Evolutionary conservation across 1,140 invertebrate genomes (phyloP).

Genomic region (Leptinotarsa defecta): DNA sequence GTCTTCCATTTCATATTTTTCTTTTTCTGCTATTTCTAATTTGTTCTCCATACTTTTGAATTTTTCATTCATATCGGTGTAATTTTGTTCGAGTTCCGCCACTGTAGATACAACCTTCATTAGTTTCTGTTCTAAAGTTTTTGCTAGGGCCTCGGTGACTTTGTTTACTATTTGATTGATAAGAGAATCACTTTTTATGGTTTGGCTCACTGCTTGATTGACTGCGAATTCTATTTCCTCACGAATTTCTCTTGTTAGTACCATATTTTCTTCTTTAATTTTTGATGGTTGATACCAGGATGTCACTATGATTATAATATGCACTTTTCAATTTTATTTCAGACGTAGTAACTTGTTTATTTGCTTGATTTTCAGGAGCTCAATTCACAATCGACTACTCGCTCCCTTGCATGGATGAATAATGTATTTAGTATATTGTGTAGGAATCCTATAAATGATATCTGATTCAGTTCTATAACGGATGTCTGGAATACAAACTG

Average conservation of each 20-base stretch:
- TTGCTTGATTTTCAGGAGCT: conserved; percentile 2
- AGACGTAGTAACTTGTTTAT: background rate
- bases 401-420: background rate
- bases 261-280: conserved; percentile 10
- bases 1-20: conserved; percentile 16
- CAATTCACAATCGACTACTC: conserved; percentile 9
- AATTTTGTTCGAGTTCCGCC: conserved; percentile 14
- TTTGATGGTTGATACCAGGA: background rate
- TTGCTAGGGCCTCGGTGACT: conserved; percentile 12
- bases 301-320: background rate
- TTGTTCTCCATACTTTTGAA: background rate
- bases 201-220: conserved; percentile 6
- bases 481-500: no score
- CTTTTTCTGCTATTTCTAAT: conserved; percentile 6
- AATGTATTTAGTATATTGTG: no score
- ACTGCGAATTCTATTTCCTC: conserved; percentile 8
- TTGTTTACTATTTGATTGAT: conserved; percentile 13
- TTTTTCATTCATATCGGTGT: conserved; percentile 9
- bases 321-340: background rate
- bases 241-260: background rate
- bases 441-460: no score
- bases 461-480: no score
- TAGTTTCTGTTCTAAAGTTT: conserved; percentile 7
- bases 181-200: conserved; percentile 8
- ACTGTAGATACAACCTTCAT: conserved; percentile 9